A percentile compares a stretch with the other conserved stretches of the same genome.
phyloP scores from a whole-genome alignment of 2,797 vertebrate species.

The Pangasius larnaudii region DNA sequence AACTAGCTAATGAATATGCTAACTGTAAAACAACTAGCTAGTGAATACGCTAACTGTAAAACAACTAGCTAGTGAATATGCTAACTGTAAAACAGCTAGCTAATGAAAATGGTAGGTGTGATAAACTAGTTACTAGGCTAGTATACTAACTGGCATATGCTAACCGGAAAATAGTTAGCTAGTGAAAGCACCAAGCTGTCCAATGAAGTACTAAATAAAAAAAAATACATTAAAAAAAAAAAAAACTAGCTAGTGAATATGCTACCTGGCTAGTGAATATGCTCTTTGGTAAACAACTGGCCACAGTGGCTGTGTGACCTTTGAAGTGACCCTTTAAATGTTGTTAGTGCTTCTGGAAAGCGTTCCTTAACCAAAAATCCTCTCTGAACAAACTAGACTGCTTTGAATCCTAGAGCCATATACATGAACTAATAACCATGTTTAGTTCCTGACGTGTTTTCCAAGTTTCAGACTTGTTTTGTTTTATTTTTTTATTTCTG shows the following conservation, averaged over 20 bases:
- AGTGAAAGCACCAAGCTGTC: background rate
- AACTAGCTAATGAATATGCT: background rate
- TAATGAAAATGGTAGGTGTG: too few relatives aligned
- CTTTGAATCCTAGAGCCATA: background rate
- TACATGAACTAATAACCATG: too few relatives aligned
- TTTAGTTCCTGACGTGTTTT: background rate
- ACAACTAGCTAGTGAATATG: too few relatives aligned
- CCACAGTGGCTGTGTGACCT: background rate
- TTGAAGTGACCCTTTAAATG: background rate
- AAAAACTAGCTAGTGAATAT: background rate
- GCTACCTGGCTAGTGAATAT: background rate
- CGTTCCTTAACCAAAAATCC: background rate
- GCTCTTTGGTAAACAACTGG: background rate
- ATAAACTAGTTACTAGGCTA: too few relatives aligned
- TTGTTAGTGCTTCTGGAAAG: background rate
- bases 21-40: background rate
- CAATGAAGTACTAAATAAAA: background rate
- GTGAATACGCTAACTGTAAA: background rate
- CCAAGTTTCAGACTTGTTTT: background rate
- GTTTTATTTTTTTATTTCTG: background rate
- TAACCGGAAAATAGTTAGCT: background rate
- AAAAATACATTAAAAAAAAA: background rate
- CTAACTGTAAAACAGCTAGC: background rate
- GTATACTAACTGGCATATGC: background rate
- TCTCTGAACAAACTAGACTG: background rate